Conservation (phyloP, 2,888 invertebrate genomes). For the Mythimna impura region DNA sequence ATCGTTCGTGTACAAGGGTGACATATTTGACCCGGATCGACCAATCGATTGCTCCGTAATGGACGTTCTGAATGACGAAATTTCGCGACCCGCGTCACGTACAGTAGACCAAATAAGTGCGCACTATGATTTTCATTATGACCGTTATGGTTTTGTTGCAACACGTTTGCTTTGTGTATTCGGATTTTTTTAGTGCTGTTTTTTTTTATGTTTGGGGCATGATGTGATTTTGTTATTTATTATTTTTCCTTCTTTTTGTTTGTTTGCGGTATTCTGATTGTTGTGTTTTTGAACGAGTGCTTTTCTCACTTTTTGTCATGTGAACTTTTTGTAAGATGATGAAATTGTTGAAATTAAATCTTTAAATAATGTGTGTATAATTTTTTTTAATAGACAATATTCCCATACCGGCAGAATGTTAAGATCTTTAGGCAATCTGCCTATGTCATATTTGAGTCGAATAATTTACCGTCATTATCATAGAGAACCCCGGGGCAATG, state of each 20-base stretch:
- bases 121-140: slow-evolving; percentile 75
- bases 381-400: too few relatives aligned
- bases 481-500: too few relatives aligned
- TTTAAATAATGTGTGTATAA: too few relatives aligned
- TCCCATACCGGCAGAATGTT: too few relatives aligned
- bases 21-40: slow-evolving; percentile 68
- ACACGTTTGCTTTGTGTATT: slow-evolving; percentile 56
- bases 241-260: slow-evolving; percentile 16
- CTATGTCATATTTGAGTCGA: too few relatives aligned
- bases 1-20: slow-evolving; percentile 52
- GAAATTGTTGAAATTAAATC: too few relatives aligned
- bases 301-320: background rate
- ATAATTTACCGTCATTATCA: too few relatives aligned
- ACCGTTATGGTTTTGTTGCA: slow-evolving; percentile 59
- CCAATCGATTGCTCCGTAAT: slow-evolving; percentile 68
- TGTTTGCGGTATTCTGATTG: slow-evolving; percentile 18
- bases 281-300: background rate
- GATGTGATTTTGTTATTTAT: slow-evolving; percentile 51
- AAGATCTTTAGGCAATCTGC: too few relatives aligned
- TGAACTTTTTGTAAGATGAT: background rate
- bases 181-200: slow-evolving; percentile 52
- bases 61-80: slow-evolving; percentile 62
- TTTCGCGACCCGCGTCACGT: slow-evolving; percentile 73
- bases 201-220: slow-evolving; percentile 50
- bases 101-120: slow-evolving; percentile 70